Base-by-base conservation (phyloP, 2,888 invertebrate species). In the Eristalinus sepulchralis region DNA sequence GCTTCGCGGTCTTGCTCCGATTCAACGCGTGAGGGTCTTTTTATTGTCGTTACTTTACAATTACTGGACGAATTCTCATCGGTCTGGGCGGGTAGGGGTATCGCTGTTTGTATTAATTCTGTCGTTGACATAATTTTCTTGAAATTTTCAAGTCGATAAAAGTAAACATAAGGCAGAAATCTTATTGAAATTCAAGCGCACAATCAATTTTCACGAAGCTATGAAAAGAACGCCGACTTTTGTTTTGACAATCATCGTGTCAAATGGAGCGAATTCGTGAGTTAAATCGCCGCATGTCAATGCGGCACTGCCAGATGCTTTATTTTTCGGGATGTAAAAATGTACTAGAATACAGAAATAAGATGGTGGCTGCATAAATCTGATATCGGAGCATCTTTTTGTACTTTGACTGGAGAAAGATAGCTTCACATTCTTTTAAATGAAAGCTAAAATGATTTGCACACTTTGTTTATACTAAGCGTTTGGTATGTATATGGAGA, bases 1-100 rank as follows among this genome's bases (percentile, higher is more conserved):
- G 91, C 91, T 0, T 91, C 91, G 0, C 90, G 91, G 8, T 90
- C 89, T 24, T 90, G 89, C 22, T 89, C 83, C 70, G 80, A 79
- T 47, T 88, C 90, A 4, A 88, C 88, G 10, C 75, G 81, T 24
- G 76, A 31, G 10, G 81, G 53, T 68, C 60, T 31, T 55, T 76
- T 75, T 10, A 81, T 5, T 36, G 72, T 64, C 13, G 67, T 63
- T 31, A 75, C 33, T 83, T 85, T 82, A 39, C 67, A 72, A 77
- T 63, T 72, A 27, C 62, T 70, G 1, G 72, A 53, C 24, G 34
- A 33, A 24, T 83, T 88, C 62, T 88, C 88, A 2, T 89, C 89
- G 9, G 77, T 77, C 64, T 88, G 86, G 17, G 88, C 88, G 22
- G 85, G 85, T 33, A 87, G 82, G 31, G 88, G 88, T 11, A 83